Percentiles rank a stretch among this genome's conserved stretches.
Conservation (phyloP, 2,113 vertebrate species). For the Nyctereutes procyonoides region DNA sequence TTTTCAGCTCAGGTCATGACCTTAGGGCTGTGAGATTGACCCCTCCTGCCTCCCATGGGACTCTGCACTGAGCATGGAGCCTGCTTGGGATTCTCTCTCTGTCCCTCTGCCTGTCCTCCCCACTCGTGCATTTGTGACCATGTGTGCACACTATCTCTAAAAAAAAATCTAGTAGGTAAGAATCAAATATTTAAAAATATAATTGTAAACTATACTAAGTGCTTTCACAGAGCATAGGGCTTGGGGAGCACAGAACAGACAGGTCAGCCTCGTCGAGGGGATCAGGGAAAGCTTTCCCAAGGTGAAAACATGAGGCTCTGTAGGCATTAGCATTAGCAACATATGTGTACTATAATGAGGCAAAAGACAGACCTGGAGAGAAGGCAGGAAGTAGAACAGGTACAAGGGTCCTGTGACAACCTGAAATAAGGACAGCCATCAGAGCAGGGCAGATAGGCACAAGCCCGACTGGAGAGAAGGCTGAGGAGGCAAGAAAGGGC, state of each 20-base stretch:
- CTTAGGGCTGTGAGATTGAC: not conserved
- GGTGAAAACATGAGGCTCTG: not conserved
- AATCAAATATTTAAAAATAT: not conserved
- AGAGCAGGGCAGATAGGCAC: rapidly evolving
- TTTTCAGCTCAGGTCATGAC: not conserved
- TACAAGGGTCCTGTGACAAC: not conserved
- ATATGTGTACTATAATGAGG: not conserved
- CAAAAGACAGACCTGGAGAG: not conserved
- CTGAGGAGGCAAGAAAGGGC: not conserved
- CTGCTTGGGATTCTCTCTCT: not conserved
- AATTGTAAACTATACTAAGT: not conserved
- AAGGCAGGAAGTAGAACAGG: not conserved
- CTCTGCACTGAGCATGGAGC: not conserved
- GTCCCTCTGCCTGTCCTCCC: not conserved
- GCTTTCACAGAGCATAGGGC: not conserved
- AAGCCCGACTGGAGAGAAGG: rapidly evolving
- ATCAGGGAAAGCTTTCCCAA: not conserved
- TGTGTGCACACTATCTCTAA: not conserved
- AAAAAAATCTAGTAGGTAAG: not conserved
- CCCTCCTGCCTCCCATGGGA: rapidly evolving
- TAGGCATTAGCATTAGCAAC: not conserved
- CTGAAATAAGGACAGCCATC: not conserved
- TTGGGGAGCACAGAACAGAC: not conserved
- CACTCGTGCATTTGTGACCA: not conserved
- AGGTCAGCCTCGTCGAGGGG: not conserved